phyloP scores from a whole-genome alignment of 2,888 invertebrate species.

The Nymphalis urticae region DNA sequence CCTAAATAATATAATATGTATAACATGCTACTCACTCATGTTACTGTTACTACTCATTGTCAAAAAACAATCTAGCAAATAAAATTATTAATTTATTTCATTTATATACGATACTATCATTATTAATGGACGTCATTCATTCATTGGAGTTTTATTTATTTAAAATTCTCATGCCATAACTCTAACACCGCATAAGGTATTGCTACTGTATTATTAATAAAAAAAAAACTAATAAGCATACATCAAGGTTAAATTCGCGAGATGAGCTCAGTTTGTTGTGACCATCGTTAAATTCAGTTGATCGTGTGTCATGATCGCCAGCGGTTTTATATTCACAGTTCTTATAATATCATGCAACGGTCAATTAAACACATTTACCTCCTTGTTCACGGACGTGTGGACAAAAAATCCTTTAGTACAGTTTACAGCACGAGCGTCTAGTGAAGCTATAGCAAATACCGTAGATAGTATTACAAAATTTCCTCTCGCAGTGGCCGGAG shows the following conservation, averaged over 20 bases:
- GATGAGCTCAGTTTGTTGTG: slow-evolving; percentile 19
- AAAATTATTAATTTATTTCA: no score
- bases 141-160: background rate
- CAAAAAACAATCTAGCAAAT: no score
- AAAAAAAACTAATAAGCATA: slow-evolving; percentile 13
- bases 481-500: slow-evolving; percentile 46
- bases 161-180: slow-evolving; percentile 7
- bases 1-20: no score
- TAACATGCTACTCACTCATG: no score
- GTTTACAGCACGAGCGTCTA: slow-evolving; percentile 6
- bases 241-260: slow-evolving; percentile 11
- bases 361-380: slow-evolving; percentile 3
- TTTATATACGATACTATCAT: no score
- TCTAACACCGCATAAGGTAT: slow-evolving; percentile 10
- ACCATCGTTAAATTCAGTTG: slow-evolving; percentile 3
- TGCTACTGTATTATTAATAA: background rate
- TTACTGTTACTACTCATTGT: no score
- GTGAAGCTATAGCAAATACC: slow-evolving; percentile 43
- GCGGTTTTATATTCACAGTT: slow-evolving; percentile 12
- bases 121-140: no score
- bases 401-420: slow-evolving; percentile 23
- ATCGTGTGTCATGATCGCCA: slow-evolving; percentile 17
- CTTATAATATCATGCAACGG: slow-evolving; percentile 11
- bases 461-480: slow-evolving; percentile 37
- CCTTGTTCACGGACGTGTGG: slow-evolving; percentile 4